phyloP scores from a whole-genome alignment of 2,888 invertebrate genomes.

The Malthinus seriepunctatus region DNA sequence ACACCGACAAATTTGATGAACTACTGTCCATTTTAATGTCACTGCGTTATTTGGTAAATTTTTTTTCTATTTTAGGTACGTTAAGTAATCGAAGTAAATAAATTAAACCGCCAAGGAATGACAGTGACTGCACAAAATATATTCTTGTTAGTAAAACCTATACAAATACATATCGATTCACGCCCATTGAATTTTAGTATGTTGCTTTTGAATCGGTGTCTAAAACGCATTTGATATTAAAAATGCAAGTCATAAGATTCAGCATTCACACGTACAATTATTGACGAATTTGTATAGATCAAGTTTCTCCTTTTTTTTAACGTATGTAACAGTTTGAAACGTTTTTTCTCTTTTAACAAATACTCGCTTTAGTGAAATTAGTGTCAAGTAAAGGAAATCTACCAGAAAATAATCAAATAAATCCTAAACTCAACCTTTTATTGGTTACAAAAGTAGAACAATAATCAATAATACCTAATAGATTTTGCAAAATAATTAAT shows the following conservation, averaged over 20 bases:
- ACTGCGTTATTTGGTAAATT: no score
- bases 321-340: conserved; percentile 15
- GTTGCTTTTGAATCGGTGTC: conserved; percentile 6
- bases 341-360: conserved; percentile 15
- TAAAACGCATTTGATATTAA: conserved; percentile 21
- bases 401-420: no score
- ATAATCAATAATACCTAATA: no score
- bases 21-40: no score
- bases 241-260: conserved; percentile 30
- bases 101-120: conserved; percentile 10
- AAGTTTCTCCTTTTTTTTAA: conserved; percentile 22
- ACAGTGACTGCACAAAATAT: conserved; percentile 25
- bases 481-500: no score
- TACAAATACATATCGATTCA: conserved; percentile 19
- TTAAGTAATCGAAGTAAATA: no score
- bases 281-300: conserved; percentile 21
- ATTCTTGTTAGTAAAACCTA: conserved; percentile 8
- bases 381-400: no score
- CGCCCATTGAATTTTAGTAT: conserved; percentile 23
- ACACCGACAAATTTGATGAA: no score
- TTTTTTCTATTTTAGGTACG: no score
- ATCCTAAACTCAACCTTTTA: no score
- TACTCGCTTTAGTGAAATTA: no score
- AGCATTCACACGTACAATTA: conserved; percentile 24
- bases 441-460: no score